Conservation (phyloP, 2,888 invertebrate genomes). For the Tyria jacobaeae region DNA sequence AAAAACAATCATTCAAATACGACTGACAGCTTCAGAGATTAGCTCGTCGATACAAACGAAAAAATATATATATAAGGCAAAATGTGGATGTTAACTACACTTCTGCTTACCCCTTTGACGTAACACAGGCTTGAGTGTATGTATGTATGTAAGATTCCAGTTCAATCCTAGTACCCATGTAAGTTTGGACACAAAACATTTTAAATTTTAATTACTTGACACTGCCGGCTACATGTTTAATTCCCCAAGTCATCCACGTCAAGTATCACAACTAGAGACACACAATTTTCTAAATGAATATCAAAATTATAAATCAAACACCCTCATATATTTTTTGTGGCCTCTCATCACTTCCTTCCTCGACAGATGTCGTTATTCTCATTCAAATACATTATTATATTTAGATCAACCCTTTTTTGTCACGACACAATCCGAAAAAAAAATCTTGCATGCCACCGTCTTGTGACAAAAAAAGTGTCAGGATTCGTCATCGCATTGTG, state of each 20-base stretch:
- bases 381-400: conserved; percentile 79
- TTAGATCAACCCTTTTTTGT: conserved; percentile 72
- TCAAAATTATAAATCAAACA: conserved; percentile 55
- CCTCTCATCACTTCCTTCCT: conserved; percentile 72
- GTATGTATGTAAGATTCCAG: too few relatives aligned
- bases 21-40: too few relatives aligned
- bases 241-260: not conserved
- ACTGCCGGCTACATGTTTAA: too few relatives aligned
- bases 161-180: too few relatives aligned
- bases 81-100: too few relatives aligned
- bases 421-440: conserved; percentile 37
- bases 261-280: not conserved
- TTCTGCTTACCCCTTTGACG: too few relatives aligned
- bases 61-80: too few relatives aligned
- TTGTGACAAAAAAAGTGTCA: conserved; percentile 22
- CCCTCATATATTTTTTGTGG: conserved; percentile 56
- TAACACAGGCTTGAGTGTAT: too few relatives aligned
- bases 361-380: conserved; percentile 67
- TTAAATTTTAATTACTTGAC: too few relatives aligned
- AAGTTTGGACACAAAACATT: too few relatives aligned
- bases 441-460: conserved; percentile 28
- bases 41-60: too few relatives aligned
- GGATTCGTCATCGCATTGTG: conserved; percentile 9
- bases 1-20: too few relatives aligned
- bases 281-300: not conserved